A percentile compares a stretch with the other conserved stretches of the same genome.
Conservation (phyloP, 2,888 invertebrate species). For the Marasmarcha lunaedactyla region DNA sequence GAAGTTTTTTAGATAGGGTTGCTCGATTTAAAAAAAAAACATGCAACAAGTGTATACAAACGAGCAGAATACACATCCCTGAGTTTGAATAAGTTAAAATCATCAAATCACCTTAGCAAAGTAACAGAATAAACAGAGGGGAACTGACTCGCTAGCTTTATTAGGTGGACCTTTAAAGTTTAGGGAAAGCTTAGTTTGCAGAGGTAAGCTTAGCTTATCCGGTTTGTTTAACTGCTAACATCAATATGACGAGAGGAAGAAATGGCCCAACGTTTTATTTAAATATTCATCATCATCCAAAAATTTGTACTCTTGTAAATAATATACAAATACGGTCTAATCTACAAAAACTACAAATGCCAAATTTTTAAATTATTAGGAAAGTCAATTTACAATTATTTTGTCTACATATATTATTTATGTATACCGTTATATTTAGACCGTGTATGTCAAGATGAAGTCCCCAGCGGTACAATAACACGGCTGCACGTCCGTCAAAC, state of each 20-base stretch:
- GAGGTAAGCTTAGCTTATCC: conserved; percentile 50
- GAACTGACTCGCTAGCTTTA: conserved; percentile 63
- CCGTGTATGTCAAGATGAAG: conserved; percentile 3
- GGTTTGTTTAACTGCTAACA: conserved; percentile 54
- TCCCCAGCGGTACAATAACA: conserved; percentile 45
- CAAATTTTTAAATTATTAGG: no score
- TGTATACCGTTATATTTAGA: not conserved
- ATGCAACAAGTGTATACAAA: conserved; percentile 21
- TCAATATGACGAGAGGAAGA: conserved; percentile 33
- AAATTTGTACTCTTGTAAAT: no score
- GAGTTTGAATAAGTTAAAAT: conserved; percentile 64
- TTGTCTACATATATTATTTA: no score
- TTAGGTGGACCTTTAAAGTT: conserved; percentile 66
- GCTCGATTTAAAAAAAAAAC: no score
- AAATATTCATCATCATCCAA: no score
- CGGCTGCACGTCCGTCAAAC: conserved; percentile 53
- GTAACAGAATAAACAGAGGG: conserved; percentile 62
- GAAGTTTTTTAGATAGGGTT: no score
- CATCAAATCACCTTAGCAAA: conserved; percentile 65
- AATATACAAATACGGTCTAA: no score
- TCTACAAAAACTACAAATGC: no score
- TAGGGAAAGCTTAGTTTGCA: conserved; percentile 59
- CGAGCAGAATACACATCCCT: conserved; percentile 29
- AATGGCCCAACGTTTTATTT: no score
- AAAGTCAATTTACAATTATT: no score